Evolutionary conservation across 1,140 invertebrate species (phyloP), one percentile per base, ranked within the genome.

Genomic region (Dendrolimus punctatus): DNA sequence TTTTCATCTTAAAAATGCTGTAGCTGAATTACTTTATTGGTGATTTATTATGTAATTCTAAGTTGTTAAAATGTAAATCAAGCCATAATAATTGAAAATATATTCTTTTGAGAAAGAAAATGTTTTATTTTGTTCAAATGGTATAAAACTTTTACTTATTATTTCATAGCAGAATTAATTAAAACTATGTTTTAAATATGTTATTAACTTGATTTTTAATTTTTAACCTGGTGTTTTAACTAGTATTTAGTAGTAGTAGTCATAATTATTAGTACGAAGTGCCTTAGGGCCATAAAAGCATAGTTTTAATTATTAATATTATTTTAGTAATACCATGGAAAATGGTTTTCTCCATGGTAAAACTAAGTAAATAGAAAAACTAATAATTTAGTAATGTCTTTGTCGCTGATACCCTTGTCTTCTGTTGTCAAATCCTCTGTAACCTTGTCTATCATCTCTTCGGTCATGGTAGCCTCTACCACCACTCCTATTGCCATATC

Each of bases 51-150:
- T 76, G 67, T 85, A 81, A 79, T 82, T 84, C 68, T 85, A 85
- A 85, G 80, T 85, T 85, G 80, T 85, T 85, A 79, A 78, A 81
- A 77, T 83, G 73, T 83, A 81, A 85, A 82, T 80, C 77, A 82
- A 85, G 82, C 82, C 82, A 85, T 85, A 85, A 85, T 84, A 85
- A 86, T 76, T 80, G 73, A 80, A 71, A 84, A 79, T 86, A 86
- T 85, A 84, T 84, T 86, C 73, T 86, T 86, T 84, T 81, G 76
- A 83, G 67, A 80, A 86, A 77, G 68, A 51, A 48, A 44, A n/a
- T 60, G 53, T 69, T 58, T 68, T 76, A 75, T 76, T 77, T 73
- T 68, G 39, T 51, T 51, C 39, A 9, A 50, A 55, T 50, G 52
- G 57, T 42, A 45, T 55, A 38, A 23, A 23, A 23, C 23, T 23